Conservation (phyloP, 2,797 vertebrate species). For the Enteromius viviparus region DNA sequence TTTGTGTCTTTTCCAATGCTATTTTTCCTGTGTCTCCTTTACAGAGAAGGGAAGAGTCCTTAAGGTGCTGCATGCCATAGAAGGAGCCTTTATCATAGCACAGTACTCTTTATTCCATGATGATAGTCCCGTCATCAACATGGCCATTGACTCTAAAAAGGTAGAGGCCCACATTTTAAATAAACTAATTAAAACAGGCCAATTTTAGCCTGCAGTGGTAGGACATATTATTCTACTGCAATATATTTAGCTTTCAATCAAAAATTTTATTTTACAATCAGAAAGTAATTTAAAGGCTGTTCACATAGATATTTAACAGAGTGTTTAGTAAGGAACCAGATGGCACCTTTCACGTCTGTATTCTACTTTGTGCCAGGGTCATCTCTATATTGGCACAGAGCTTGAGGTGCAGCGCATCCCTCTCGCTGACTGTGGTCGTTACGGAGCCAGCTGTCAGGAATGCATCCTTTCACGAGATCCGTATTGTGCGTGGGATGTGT, state of each 20-base stretch:
- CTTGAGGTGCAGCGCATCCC: constrained; percentile 79
- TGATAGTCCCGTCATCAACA: constrained; percentile 78
- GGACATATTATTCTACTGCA: background rate
- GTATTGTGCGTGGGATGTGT: constrained; percentile 80
- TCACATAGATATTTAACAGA: constrained; percentile 33
- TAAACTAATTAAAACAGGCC: background rate
- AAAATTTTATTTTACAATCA: background rate
- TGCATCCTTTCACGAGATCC: constrained; percentile 80
- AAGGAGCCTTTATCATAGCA: constrained; percentile 81
- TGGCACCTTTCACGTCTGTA: background rate
- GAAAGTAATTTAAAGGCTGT: background rate
- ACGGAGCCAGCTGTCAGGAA: constrained; percentile 79
- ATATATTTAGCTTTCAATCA: background rate
- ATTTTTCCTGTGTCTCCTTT: constrained; percentile 8
- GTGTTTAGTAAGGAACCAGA: constrained; percentile 10
- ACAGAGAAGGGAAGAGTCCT: constrained; percentile 84
- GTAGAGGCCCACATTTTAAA: constrained; percentile 60
- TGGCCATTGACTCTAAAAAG: constrained; percentile 81
- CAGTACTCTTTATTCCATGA: constrained; percentile 82
- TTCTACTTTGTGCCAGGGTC: constrained; percentile 67
- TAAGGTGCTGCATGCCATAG: constrained; percentile 79
- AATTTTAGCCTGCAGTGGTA: constrained; percentile 15
- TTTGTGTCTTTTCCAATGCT: background rate
- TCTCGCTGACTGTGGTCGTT: constrained; percentile 80
- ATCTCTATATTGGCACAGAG: constrained; percentile 80